A percentile compares a stretch with the other conserved stretches of the same genome.
phyloP scores from a whole-genome alignment of 2,797 vertebrate species.

The Tangara arthus region DNA sequence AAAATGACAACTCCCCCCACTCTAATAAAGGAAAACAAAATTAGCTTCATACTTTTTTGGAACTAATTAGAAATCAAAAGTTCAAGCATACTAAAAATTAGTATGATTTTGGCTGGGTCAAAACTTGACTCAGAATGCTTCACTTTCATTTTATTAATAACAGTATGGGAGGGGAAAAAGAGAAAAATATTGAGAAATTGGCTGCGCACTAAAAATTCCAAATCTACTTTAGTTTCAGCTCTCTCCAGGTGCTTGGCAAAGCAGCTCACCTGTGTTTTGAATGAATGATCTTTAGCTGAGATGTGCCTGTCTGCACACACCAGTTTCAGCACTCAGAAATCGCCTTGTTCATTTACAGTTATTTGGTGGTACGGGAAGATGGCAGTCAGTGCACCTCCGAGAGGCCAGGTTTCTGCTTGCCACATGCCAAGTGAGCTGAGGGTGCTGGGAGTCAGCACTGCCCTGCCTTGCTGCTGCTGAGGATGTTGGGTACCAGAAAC shows the following conservation, averaged over 20 bases:
- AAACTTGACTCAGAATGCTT: not conserved
- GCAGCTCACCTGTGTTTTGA: not conserved
- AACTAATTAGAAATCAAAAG: not conserved
- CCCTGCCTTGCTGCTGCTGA: not conserved
- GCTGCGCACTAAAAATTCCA: not conserved
- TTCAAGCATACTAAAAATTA: not conserved
- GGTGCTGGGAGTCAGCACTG: not conserved
- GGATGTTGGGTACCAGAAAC: not conserved
- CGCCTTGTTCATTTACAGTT: not conserved
- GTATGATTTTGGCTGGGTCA: not conserved
- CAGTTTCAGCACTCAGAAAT: not conserved
- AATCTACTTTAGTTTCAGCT: not conserved
- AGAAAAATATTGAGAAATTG: not conserved
- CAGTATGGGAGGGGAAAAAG: no score
- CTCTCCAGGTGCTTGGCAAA: not conserved
- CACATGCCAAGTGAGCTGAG: accelerated
- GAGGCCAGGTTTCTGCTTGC: not conserved
- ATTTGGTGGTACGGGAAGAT: not conserved
- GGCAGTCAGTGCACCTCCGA: not conserved
- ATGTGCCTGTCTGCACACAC: not conserved
- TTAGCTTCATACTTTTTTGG: not conserved
- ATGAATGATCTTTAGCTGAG: not conserved
- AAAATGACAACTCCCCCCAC: not conserved
- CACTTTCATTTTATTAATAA: not conserved
- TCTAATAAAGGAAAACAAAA: not conserved